Percentiles rank a stretch among this genome's conserved stretches.
phyloP scores from a whole-genome alignment of 1,140 invertebrate genomes.

The Hylaeus anthracinus region DNA sequence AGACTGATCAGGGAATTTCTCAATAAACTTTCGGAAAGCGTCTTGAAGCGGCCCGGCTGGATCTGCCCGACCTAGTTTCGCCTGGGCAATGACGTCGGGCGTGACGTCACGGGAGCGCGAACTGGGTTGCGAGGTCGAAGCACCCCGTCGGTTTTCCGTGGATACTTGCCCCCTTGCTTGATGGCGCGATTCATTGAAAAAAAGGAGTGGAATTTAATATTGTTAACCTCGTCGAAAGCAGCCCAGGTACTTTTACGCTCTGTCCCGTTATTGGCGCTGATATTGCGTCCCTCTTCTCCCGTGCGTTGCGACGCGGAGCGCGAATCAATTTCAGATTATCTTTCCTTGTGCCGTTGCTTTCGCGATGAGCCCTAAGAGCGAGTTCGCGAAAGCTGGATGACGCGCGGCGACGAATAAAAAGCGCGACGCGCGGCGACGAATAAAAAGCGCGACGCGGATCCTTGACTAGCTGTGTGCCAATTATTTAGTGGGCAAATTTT shows the following conservation, averaged over 20 bases:
- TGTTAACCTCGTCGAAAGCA: conserved; percentile 30
- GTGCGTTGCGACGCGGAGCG: not conserved
- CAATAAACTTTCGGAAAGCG: conserved; percentile 67
- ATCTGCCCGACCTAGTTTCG: conserved; percentile 70
- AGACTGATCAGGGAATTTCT: conserved; percentile 63
- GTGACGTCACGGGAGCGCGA: conserved; percentile 70
- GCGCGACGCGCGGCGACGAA: too few relatives aligned
- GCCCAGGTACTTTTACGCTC: not conserved
- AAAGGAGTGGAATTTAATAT: conserved; percentile 52
- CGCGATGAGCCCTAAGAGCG: too few relatives aligned
- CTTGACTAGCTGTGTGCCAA: too few relatives aligned
- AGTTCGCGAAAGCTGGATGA: too few relatives aligned
- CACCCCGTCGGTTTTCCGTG: conserved; percentile 62
- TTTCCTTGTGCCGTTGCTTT: too few relatives aligned
- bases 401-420: too few relatives aligned
- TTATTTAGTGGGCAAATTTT: too few relatives aligned
- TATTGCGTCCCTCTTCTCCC: not conserved
- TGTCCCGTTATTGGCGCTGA: not conserved
- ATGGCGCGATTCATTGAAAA: conserved; percentile 65
- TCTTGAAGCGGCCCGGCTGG: conserved; percentile 62
- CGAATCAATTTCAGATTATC: too few relatives aligned
- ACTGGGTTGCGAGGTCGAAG: conserved; percentile 71
- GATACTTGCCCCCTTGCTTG: conserved; percentile 54
- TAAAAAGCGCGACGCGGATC: too few relatives aligned
- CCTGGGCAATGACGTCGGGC: conserved; percentile 75